Evolutionary conservation across 2,113 vertebrate genomes (phyloP), one percentile per base, ranked within the genome.

Genomic region (Dendrocopos noguchii): DNA sequence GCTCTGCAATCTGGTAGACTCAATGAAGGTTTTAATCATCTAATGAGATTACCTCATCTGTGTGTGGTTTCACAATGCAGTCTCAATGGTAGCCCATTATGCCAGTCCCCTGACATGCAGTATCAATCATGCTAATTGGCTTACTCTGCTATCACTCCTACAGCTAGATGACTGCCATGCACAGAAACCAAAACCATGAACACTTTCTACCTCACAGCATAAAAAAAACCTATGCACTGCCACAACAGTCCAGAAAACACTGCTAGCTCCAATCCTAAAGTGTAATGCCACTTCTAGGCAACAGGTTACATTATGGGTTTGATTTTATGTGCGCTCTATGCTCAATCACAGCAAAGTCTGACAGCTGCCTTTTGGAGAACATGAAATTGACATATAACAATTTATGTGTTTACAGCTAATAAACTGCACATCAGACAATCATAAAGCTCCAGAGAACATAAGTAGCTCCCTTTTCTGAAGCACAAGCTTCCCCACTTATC

Each of bases 1-100:
- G 97, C 92, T 56, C 93, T 92, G 74, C 86, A 94, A 61, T 90
- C 94, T 87, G 34, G 80, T 91, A 83, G 90, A 84, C 81, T 92
- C 63, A 76, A 64, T 47, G 87, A 94, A 92, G 79, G 56, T 95
- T 96, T 96, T 96, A 95, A 97, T 97, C 96, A 96, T 84, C 97
- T 97, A 97, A 97, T 93, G 91, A 96, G 96, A 97, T 96, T 97
- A 97, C 95, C 93, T 97, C 91, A 98, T 97, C 94, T 39, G 6
- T 75, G 84, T 84, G 94, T 31, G 73, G 94, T 96, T 97, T 95
- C 94, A 80, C 92, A 53, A 71, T 67, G 87, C 74, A 94, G 91
- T 87, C 95, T 94, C 94, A 64, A 84, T 5, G 42, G 87, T 6
- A 97, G 93, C 91, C 97, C 97, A 97, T 97, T 97, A 98, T 59